Conservation (phyloP, 2,888 invertebrate genomes). For the Chloroclystis v-ata region DNA sequence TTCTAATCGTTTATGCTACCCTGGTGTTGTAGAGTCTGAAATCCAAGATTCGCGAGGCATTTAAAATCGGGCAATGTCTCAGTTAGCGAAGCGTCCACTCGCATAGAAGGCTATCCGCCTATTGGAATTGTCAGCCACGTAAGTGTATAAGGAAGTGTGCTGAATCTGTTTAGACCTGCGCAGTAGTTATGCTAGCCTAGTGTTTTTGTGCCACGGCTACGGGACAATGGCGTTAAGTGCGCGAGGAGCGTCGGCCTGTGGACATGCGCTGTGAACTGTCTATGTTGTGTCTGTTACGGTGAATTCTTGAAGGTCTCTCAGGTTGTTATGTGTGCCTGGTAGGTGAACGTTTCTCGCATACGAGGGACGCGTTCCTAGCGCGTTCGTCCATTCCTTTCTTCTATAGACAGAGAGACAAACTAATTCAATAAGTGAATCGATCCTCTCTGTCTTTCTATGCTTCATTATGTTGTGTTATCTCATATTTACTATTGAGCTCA, state of each 20-base stretch:
- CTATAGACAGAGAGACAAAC: background rate
- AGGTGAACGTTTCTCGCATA: slow-evolving; percentile 52
- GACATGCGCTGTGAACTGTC: slow-evolving; percentile 18
- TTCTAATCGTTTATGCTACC: slow-evolving; percentile 38
- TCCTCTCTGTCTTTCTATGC: no score
- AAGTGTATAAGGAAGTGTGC: slow-evolving; percentile 9
- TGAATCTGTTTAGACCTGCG: slow-evolving; percentile 15
- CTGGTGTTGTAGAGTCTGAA: slow-evolving; percentile 46
- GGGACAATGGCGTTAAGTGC: slow-evolving; percentile 23
- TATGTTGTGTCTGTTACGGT: slow-evolving; percentile 4
- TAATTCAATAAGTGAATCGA: background rate
- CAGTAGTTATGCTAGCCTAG: slow-evolving; percentile 23
- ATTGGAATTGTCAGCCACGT: slow-evolving; percentile 29
- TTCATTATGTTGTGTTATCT: no score
- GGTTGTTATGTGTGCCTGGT: slow-evolving; percentile 50
- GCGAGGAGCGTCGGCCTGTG: slow-evolving; percentile 14
- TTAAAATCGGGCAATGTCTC: slow-evolving; percentile 32
- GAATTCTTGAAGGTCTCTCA: slow-evolving; percentile 33
- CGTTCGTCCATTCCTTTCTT: slow-evolving; percentile 33
- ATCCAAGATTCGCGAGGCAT: slow-evolving; percentile 41
- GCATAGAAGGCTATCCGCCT: slow-evolving; percentile 38
- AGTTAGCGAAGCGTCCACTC: slow-evolving; percentile 41
- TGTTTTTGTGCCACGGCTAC: slow-evolving; percentile 19
- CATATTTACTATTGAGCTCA: no score
- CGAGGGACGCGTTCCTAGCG: slow-evolving; percentile 54